phyloP scores from a whole-genome alignment of 2,888 invertebrate genomes.

The Drosophila affinis region DNA sequence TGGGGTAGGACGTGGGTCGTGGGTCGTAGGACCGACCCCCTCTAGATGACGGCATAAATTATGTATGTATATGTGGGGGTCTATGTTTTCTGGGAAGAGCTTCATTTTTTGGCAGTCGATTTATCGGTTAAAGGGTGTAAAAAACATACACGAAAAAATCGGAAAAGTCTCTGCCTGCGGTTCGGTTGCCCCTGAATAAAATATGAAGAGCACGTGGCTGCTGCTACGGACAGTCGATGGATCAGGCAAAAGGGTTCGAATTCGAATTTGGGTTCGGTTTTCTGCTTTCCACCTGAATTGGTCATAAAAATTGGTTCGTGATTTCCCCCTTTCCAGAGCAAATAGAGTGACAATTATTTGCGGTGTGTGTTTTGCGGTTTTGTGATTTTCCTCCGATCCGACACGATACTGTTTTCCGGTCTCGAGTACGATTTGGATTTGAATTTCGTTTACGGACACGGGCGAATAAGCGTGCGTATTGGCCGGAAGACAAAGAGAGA shows the following conservation, averaged over 20 bases:
- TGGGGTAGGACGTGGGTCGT: not conserved
- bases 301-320: slow-evolving; percentile 50
- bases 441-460: slow-evolving; percentile 63
- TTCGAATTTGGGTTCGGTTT: not conserved
- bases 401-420: not conserved
- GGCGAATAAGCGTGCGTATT: slow-evolving; percentile 80
- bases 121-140: slow-evolving; percentile 28
- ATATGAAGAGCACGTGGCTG: slow-evolving; percentile 62
- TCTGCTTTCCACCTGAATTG: slow-evolving; percentile 23
- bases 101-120: slow-evolving; percentile 40
- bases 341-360: slow-evolving; percentile 41
- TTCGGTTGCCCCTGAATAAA: slow-evolving; percentile 40
- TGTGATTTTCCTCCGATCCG: slow-evolving; percentile 5
- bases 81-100: slow-evolving; percentile 47
- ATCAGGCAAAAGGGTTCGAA: slow-evolving; percentile 46
- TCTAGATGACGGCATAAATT: slow-evolving; percentile 64
- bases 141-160: not conserved
- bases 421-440: not conserved
- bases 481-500: slow-evolving; percentile 83
- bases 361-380: slow-evolving; percentile 19
- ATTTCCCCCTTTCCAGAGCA: slow-evolving; percentile 44
- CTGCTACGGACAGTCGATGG: slow-evolving; percentile 6
- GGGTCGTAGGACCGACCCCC: not conserved
- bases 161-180: slow-evolving; percentile 22
- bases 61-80: slow-evolving; percentile 67